These are phyloP conservation scores for Galemys pyrenaicus DNA, from an alignment of 2,113 vertebrate species.

Conservation along the genomic window DNA sequence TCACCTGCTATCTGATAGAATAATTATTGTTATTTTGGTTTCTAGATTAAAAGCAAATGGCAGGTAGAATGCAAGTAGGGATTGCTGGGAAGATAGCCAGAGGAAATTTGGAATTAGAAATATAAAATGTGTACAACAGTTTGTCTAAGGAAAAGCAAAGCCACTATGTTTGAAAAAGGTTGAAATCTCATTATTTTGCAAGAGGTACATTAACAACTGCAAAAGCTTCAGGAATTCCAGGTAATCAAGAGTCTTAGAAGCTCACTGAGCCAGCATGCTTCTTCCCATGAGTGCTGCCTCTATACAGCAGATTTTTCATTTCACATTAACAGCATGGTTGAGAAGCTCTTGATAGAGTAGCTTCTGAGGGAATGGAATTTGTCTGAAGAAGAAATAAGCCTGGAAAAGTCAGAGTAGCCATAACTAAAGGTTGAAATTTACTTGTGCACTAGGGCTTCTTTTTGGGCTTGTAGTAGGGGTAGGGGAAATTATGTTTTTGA, in stretches of 20 bases:
- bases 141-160: conserved; percentile 67
- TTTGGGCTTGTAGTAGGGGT: fast-evolving
- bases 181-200: conserved; percentile 77
- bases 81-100: conserved; percentile 43
- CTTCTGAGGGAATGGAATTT: conserved; percentile 78
- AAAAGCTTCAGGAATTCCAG: conserved; percentile 79
- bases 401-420: conserved; percentile 72
- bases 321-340: conserved; percentile 82
- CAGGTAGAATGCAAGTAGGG: conserved; percentile 39
- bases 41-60: conserved; percentile 54
- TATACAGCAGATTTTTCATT: conserved; percentile 78
- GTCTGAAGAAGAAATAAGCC: conserved; percentile 76
- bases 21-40: conserved; percentile 71
- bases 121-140: conserved; percentile 50
- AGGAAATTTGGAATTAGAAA: conserved; percentile 62
- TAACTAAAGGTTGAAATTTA: conserved; percentile 76
- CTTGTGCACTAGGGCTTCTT: conserved; percentile 1
- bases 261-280: conserved; percentile 69
- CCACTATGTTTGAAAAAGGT: conserved; percentile 64
- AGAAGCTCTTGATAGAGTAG: conserved; percentile 80
- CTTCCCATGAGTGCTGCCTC: conserved; percentile 67
- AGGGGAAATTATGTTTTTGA: neutral
- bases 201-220: conserved; percentile 72
- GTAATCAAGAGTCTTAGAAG: conserved; percentile 77
- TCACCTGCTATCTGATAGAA: conserved; percentile 50